Base-by-base conservation (phyloP, 2,888 invertebrate species). In the Leptopilina syphax region DNA sequence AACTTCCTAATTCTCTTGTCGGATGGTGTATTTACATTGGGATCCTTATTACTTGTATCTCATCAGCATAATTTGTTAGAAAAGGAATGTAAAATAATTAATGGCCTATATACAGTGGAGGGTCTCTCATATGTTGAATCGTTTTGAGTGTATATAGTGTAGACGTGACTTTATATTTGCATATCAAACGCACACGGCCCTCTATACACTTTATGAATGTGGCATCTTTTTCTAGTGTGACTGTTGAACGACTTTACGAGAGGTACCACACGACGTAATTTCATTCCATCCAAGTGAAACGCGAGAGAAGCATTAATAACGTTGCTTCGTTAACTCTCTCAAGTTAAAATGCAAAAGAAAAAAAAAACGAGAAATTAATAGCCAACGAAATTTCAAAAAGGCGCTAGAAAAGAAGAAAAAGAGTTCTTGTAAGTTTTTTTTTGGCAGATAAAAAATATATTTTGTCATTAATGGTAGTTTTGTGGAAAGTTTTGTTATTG, bases 141-240 rank as follows among this genome's bases (percentile, higher is more conserved):
- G 7, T 27, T 57, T 27, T 27, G 57, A n/a, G 57, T 57, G 54
- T 34, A n/a, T 57, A 47, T 50, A 50, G 13, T n/a, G 73, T 57
- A 27, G 34, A 73, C 57, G 78, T 78, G 81, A 83, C 78, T 82
- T 78, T 83, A 83, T 83, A 85, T 85, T 85, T 85, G 83, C 85
- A 85, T 85, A 84, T 85, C 81, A 85, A 85, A 85, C 83, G 81
- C 76, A 78, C 67, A 44, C 44, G 44, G 78, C 79, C 76, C 76
- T 63, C 79, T 68, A 76, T 78, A 44, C 8, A 44, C 44, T 84
- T 84, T 81, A 84, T 84, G 82, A 80, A 83, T 81, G 80, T 77
- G 68, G 76, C 77, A 81, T 81, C 83, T 83, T 84, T 79, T 77
- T 66, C 80, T 79, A 65, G 67, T 13, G 60, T 41, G 34, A 68